phyloP scores from a whole-genome alignment of 1,140 invertebrate species.

The Rhopalosiphum maidis region DNA sequence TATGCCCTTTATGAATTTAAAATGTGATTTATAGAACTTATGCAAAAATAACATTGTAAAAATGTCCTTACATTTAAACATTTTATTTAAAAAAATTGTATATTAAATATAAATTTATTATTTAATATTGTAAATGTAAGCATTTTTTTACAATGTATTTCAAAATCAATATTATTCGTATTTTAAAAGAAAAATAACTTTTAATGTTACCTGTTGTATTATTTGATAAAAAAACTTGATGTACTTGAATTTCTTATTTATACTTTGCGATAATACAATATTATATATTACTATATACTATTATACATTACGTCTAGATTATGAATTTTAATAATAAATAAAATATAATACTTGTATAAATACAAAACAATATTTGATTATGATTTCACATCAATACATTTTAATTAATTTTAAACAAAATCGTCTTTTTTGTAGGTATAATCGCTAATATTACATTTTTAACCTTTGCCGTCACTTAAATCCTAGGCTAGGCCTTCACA shows the following conservation, averaged over 20 bases:
- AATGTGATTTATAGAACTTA: conserved; percentile 17
- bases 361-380: neutral
- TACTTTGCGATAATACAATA: neutral
- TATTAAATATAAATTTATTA: neutral
- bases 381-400: neutral
- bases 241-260: neutral
- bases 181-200: neutral
- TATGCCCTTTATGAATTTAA: neutral
- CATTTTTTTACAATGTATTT: neutral
- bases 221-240: neutral
- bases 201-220: neutral
- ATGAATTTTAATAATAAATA: neutral
- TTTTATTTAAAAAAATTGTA: neutral
- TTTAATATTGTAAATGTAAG: neutral
- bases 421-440: neutral
- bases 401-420: neutral
- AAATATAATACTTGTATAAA: neutral
- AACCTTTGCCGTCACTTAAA: neutral
- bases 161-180: neutral
- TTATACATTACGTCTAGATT: neutral
- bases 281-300: neutral
- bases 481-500: neutral
- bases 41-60: neutral
- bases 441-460: neutral
- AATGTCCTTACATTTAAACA: neutral